A percentile compares a stretch with the other conserved stretches of the same genome.
Conservation (phyloP, 1,140 invertebrate species). For the Drosophila nigromelanica region DNA sequence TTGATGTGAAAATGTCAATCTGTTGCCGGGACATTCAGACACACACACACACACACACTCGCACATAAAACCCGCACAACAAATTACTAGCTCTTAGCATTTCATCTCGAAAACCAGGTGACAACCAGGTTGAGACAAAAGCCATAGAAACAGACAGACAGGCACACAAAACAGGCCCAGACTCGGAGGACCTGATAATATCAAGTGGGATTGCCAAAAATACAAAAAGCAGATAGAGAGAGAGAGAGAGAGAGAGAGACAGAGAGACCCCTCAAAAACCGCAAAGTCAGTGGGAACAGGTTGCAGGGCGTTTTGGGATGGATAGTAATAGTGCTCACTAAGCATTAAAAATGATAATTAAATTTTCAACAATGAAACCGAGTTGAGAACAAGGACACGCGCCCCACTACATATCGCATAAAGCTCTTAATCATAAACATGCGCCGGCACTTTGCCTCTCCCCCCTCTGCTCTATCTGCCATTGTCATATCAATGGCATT, state of each 20-base stretch:
- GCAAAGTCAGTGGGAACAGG: conserved; percentile 34
- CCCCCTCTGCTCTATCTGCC: not conserved
- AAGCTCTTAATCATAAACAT: conserved; percentile 81
- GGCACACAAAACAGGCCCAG: not conserved
- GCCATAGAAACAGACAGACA: conserved; percentile 27
- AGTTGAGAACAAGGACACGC: conserved; percentile 53
- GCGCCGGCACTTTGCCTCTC: conserved; percentile 68
- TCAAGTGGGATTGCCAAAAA: conserved; percentile 72
- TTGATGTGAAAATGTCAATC: conserved; percentile 71
- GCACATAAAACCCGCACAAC: conserved; percentile 42
- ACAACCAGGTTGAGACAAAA: conserved; percentile 61
- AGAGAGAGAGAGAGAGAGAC: not conserved
- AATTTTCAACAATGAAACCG: conserved; percentile 79
- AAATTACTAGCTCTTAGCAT: conserved; percentile 56
- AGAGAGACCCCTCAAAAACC: conserved; percentile 41
- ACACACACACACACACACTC: conserved; percentile 14
- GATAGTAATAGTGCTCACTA: conserved; percentile 76
- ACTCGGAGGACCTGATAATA: conserved; percentile 64
- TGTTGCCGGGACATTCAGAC: conserved; percentile 49
- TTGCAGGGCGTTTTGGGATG: not conserved
- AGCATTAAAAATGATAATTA: conserved; percentile 82
- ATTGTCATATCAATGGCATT: conserved; percentile 61
- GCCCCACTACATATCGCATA: conserved; percentile 43
- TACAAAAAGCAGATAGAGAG: conserved; percentile 26
- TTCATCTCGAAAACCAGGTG: conserved; percentile 65